Conservation (phyloP, 1,140 invertebrate genomes). For the Dendroctonus ponderosae region DNA sequence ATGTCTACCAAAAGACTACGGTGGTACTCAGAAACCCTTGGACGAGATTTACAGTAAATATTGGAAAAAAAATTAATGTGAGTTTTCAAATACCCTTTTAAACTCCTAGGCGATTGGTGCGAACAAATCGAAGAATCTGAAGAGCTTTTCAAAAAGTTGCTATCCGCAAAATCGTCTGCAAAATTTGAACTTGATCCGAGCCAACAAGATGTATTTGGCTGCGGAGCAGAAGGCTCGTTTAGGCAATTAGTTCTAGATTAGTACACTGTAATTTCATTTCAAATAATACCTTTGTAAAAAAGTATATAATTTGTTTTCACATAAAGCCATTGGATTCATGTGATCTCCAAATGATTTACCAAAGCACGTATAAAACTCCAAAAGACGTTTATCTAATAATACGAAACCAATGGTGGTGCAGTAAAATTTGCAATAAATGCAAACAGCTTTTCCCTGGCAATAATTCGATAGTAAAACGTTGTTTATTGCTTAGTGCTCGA, state of each 20-base stretch:
- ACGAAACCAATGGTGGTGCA: too few relatives aligned
- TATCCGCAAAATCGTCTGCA: conserved; percentile 17
- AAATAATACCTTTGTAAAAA: too few relatives aligned
- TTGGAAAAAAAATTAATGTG: conserved; percentile 17
- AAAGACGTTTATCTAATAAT: too few relatives aligned
- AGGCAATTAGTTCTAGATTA: conserved; percentile 36
- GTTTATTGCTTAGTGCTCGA: too few relatives aligned
- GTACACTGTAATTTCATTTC: not conserved
- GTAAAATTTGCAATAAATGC: too few relatives aligned
- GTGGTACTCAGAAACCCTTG: conserved; percentile 41
- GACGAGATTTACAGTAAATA: conserved; percentile 42
- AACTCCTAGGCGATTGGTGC: conserved; percentile 32
- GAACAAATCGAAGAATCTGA: conserved; percentile 25
- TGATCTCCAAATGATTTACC: too few relatives aligned
- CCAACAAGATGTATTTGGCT: conserved; percentile 17
- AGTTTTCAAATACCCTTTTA: not conserved
- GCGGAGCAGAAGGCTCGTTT: conserved; percentile 35
- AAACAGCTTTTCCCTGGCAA: too few relatives aligned
- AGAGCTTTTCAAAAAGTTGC: conserved; percentile 24
- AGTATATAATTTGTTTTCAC: too few relatives aligned
- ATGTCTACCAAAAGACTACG: conserved; percentile 46
- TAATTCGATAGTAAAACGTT: too few relatives aligned
- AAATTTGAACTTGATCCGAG: conserved; percentile 16
- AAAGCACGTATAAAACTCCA: too few relatives aligned
- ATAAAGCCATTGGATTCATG: too few relatives aligned